phyloP scores from a whole-genome alignment of 2,113 vertebrate genomes.

The Melanocharis versteri region DNA sequence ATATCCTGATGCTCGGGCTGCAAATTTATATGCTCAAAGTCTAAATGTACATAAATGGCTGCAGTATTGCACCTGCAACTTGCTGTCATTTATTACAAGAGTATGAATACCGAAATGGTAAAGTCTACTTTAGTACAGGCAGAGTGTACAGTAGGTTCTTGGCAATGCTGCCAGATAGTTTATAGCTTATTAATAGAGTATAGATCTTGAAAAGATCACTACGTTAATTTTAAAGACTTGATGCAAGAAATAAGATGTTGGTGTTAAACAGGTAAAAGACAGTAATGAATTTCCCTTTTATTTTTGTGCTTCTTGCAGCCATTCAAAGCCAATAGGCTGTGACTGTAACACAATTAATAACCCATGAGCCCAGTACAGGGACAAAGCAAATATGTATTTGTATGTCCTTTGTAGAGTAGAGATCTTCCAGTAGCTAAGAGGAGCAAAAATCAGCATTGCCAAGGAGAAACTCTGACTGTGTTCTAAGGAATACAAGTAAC shows the following conservation, averaged over 20 bases:
- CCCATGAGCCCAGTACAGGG: background rate
- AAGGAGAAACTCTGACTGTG: accelerated
- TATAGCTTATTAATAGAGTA: background rate
- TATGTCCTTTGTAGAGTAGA: background rate
- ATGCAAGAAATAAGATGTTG: background rate
- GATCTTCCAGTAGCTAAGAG: background rate
- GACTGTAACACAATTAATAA: background rate
- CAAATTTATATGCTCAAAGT: background rate
- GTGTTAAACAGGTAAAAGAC: background rate
- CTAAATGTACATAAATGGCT: background rate
- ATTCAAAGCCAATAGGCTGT: background rate
- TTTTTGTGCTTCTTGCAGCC: background rate
- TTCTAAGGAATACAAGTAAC: background rate
- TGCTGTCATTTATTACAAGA: background rate
- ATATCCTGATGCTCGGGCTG: background rate
- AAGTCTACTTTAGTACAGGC: background rate
- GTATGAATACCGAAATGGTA: background rate
- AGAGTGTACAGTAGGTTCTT: background rate
- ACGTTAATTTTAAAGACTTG: background rate
- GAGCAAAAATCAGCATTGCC: background rate
- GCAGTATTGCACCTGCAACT: background rate
- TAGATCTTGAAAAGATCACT: background rate
- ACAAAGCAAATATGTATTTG: background rate
- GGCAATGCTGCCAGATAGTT: background rate
- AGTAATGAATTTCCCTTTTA: background rate